Evolutionary conservation across 2,888 invertebrate species (phyloP).

Genomic region (Cephonodes hylas): DNA sequence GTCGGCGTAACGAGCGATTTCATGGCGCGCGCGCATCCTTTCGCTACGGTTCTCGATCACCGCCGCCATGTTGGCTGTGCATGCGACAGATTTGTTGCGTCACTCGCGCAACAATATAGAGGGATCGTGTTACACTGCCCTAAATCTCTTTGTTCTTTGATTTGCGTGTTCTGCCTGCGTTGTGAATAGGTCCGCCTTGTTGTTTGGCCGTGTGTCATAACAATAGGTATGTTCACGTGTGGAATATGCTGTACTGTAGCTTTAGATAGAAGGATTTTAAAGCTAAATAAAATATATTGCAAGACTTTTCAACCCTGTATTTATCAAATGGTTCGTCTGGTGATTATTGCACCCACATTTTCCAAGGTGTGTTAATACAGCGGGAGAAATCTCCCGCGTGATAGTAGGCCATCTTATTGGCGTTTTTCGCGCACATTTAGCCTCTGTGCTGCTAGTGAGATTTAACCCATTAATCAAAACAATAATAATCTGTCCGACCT

Average conservation of each 20-base stretch:
- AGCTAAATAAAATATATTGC: too few species aligned
- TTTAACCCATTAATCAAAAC: too few species aligned
- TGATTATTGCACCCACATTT: too few species aligned
- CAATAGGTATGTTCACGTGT: not conserved
- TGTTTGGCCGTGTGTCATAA: not conserved
- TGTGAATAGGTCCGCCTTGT: slow-evolving; percentile 9
- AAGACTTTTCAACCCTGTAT: too few species aligned
- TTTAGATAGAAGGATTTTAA: not conserved
- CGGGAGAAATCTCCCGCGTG: too few species aligned
- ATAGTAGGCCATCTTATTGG: too few species aligned
- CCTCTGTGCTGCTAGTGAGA: too few species aligned
- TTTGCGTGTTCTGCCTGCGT: slow-evolving; percentile 47
- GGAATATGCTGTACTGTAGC: not conserved
- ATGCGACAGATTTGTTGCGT: slow-evolving; percentile 71
- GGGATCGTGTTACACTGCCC: slow-evolving; percentile 76
- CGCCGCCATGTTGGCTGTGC: slow-evolving; percentile 52
- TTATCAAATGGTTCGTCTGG: too few species aligned
- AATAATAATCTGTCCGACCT: too few species aligned
- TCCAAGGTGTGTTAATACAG: too few species aligned
- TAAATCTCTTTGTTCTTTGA: slow-evolving; percentile 68
- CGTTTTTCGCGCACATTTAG: too few species aligned
- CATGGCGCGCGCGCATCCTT: slow-evolving; percentile 75
- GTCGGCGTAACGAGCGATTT: slow-evolving; percentile 69
- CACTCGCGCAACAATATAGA: slow-evolving; percentile 60
- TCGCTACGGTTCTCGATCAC: slow-evolving; percentile 69